Evolutionary conservation across 2,888 invertebrate species (phyloP), one percentile per base, ranked within the genome.

Genomic region (Brachyptera risi): DNA sequence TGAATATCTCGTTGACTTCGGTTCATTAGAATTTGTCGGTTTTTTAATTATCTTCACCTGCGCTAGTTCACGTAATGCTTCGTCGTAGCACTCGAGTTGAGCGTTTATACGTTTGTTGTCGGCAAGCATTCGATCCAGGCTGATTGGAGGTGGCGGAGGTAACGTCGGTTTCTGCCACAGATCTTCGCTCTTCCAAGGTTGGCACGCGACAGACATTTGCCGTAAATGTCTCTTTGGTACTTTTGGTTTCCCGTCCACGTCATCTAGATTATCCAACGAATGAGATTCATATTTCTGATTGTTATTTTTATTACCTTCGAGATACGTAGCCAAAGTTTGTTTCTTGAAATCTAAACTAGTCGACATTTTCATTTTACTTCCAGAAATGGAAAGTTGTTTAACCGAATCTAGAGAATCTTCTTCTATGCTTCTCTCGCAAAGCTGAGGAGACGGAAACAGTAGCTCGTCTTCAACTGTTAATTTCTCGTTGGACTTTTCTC

Each of bases 71-170:
- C 69, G 63, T 9, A 70, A 59, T 9, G 70, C 70, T 65, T 70
- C 68, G 62, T 70, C 70, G 59, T 70, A 70, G 56, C 70, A 70
- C 59, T 69, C 65, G 23, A 70, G 62, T 54, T 70, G 70, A 19
- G 68, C 68, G 51, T 68, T 69, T 15, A 70, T 70, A 3, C 65
- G 63, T 31, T 65, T 64, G 5, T 63, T 67, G 37, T 67, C 68
- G 17, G 66, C 63, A 15, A 67, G 61, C 40, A 66, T 60, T 40
- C 62, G 56, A 31, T 62, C 61, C 11, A 63, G 24, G 7, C 51
- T 49, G 11, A 59, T 24, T 19, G 57, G 26, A n/a, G 59, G 56
- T 1, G 62, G 56, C n/a, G 60, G 56, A 3, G 56, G 19, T 31
- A 54, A 42, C 19, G 37, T 19, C 26, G 65, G 62, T 19, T 62